Evolutionary conservation across 53 echinoderm and acorn worm species (phyloP), one percentile per base, ranked within the genome.

Genomic region (Holothuria scabra): DNA sequence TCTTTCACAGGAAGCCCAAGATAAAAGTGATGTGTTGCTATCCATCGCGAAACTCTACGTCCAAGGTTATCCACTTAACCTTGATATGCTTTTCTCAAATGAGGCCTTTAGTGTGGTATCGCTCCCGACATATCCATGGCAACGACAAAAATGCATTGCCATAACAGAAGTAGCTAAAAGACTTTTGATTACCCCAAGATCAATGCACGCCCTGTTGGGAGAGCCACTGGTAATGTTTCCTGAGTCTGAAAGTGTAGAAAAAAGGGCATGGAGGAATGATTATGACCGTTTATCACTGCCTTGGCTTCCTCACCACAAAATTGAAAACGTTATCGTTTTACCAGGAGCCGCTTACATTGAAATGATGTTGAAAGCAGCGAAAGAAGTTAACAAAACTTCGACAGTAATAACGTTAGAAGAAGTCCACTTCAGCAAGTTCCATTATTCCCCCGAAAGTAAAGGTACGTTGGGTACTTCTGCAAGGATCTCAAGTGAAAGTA

Each of bases 331-430:
- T 56, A 87, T 90, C 4, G 84, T 93, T 33, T 75, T 90, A 18
- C 93, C 93, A 24, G 93, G 90, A 18, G 93, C 93, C 13, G 93
- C 90, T 8, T 91, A 80, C 60, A 85, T 88, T 22, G 93, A 93
- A 56, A 87, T 81, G 13, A 91, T 88, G n/a, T 65, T 93, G 5
- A 85, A 86, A 10, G 91, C 82, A 24, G 68, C 84, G 41, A 49
- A 57, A 31, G 67, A 76, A 11, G 22, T 84, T 38, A 66, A 30
- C 20, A 31, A 12, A 59, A 41, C 66, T 19, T 28, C 12, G 3
- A 28, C 46, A 29, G 21, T 29, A 5, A 21, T 86, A 4, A 46
- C 11, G 8, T 70, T 93, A 1, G 23, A 16, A 26, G 48, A 83
- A 23, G 46, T 93, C 33, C 23, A 56, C 5, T 88, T 93, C 38